phyloP scores from a whole-genome alignment of 2,888 invertebrate genomes.

The Cremastobaeus sp. region DNA sequence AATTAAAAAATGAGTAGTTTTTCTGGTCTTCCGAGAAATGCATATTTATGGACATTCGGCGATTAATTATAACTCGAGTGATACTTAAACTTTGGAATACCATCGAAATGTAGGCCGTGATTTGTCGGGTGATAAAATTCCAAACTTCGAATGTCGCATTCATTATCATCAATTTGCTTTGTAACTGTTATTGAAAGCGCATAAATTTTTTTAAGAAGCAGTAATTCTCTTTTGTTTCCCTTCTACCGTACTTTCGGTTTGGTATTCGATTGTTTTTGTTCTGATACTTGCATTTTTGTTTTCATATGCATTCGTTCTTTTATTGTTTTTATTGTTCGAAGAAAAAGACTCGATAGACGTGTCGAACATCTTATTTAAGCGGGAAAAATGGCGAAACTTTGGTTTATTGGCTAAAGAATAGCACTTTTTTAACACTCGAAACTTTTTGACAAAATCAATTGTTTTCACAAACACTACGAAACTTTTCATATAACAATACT shows the following conservation, averaged over 20 bases:
- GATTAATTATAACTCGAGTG: conserved; percentile 30
- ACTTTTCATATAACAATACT: conserved; percentile 59
- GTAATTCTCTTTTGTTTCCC: too few relatives aligned
- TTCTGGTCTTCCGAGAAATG: conserved; percentile 15
- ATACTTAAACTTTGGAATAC: conserved; percentile 19
- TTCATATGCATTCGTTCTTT: too few relatives aligned
- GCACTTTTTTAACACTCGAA: conserved; percentile 46
- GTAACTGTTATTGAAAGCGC: too few relatives aligned
- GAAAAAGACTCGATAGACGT: conserved; percentile 2
- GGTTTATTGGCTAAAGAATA: conserved; percentile 46
- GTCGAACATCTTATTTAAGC: conserved; percentile 18
- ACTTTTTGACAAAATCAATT: conserved; percentile 60
- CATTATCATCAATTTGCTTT: too few relatives aligned
- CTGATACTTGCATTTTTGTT: too few relatives aligned
- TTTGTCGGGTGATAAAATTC: conserved; percentile 19
- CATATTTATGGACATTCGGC: conserved; percentile 31
- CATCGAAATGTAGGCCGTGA: conserved; percentile 25
- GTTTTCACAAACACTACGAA: conserved; percentile 56
- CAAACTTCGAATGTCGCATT: too few relatives aligned
- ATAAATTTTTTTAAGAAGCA: too few relatives aligned
- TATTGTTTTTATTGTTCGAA: too few relatives aligned
- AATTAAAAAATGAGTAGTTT: conserved; percentile 26
- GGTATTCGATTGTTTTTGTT: too few relatives aligned
- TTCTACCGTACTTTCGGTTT: too few relatives aligned
- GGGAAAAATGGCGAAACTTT: conserved; percentile 28